Base-by-base conservation (phyloP, 2,113 vertebrate genomes). In the Nibea albiflora region DNA sequence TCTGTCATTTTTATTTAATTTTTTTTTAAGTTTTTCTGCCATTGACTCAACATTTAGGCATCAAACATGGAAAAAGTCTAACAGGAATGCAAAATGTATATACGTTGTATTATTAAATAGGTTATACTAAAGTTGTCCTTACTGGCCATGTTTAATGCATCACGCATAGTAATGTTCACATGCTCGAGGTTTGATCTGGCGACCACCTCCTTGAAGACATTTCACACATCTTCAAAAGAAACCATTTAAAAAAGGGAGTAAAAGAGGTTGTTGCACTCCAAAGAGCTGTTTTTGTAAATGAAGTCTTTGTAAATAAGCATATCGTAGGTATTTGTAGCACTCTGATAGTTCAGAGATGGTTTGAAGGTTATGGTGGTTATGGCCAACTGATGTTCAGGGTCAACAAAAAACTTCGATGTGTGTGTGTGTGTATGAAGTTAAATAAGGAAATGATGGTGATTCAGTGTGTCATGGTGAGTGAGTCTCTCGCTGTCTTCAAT, bases 391-490 rank as follows among this genome's bases (percentile, higher is more conserved):
- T 58, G 56, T 81, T 76, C 75, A 80, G 67, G 73, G 42, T 57
- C 24, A 63, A 71, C 5, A 12, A 60, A 53, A 20, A 2, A 9
- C 35, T 39, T 39, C 2, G 16, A 54, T 5, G 17, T 0, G 4
- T 20, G 2, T 56, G 6, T 52, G 5, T 35, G 22, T 50, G 35
- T 58, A 15, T 65, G 9, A 73, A 73, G 47, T 72, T 57, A 17
- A 61, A 8, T 65, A 28, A 84, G 90, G 90, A 85, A 81, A 91
- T 89, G 87, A 90, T 35, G 82, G 88, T 78, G 67, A 84, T 78
- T 77, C 78, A 60, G 69, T 8, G 17, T 0, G 24, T 84, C 26
- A 7, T 70, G 76, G 67, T 49, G 42, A 20, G 44, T 22, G 76
- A 62, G 39, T 52, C 61, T 73, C 61, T 24, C n/a, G 26, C 20